A percentile compares a stretch with the other conserved stretches of the same genome.
Conservation (phyloP, 2,797 vertebrate species). For the Rhabdophis nuchalis region DNA sequence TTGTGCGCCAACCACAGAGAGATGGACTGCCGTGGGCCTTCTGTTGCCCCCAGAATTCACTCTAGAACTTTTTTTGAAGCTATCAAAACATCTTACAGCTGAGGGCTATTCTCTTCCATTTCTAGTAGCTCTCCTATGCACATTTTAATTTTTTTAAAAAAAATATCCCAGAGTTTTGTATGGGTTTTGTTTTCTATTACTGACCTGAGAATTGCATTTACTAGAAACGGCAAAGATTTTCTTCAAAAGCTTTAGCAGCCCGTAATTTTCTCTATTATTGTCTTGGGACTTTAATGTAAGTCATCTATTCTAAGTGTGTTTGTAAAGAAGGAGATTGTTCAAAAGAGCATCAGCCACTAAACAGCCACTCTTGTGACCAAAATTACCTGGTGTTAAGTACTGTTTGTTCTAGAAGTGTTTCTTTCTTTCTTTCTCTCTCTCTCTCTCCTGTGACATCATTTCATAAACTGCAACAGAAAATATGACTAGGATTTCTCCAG, state of each 20-base stretch:
- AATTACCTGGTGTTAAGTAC: neutral
- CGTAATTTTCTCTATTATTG: neutral
- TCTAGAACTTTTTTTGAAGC: neutral
- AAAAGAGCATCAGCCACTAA: neutral
- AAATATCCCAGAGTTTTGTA: neutral
- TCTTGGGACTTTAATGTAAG: neutral
- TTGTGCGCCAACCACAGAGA: neutral
- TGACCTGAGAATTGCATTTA: neutral
- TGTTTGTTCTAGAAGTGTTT: neutral
- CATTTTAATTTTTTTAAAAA: neutral
- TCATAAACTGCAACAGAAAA: neutral
- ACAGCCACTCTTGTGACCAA: neutral
- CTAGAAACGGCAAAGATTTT: neutral
- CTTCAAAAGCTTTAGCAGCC: neutral
- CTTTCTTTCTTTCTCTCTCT: too few relatives aligned
- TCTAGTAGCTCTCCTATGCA: neutral
- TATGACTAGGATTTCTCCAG: neutral
- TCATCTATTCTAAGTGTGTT: neutral
- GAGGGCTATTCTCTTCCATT: neutral
- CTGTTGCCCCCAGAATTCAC: neutral
- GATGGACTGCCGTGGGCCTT: neutral
- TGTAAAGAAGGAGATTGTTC: neutral
- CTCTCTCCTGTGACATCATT: neutral
- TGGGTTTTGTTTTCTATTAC: neutral
- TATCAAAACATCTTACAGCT: neutral